Percentiles rank a stretch among this genome's conserved stretches.
These are phyloP conservation scores for Littorina saxatilis DNA, from an alignment of 1,140 invertebrate genomes.

Conservation along the genomic window DNA sequence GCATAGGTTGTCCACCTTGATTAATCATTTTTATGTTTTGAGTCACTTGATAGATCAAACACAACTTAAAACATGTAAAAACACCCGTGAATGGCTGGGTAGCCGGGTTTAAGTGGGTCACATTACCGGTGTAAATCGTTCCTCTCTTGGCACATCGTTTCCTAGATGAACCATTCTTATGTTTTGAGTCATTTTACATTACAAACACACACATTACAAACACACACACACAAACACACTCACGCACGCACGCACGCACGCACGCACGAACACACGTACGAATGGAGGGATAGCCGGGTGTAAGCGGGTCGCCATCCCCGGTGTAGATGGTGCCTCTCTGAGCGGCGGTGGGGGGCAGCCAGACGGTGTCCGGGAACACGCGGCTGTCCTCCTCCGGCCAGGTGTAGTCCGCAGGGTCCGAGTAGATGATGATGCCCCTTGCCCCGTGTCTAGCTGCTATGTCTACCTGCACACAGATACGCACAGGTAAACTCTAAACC, in stretches of 20 bases:
- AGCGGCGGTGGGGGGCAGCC: slow-evolving; percentile 75
- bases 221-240: no score
- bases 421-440: slow-evolving; percentile 76
- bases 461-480: slow-evolving; percentile 55
- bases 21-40: no score
- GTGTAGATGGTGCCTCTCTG: slow-evolving; percentile 71
- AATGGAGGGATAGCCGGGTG: slow-evolving; percentile 64
- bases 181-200: no score
- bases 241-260: not conserved
- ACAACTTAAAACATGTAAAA: no score
- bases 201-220: no score
- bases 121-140: no score
- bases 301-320: slow-evolving; percentile 75
- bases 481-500: not conserved
- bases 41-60: no score
- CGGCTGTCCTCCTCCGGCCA: slow-evolving; percentile 32
- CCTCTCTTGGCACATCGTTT: no score
- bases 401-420: slow-evolving; percentile 78
- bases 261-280: slow-evolving; percentile 36
- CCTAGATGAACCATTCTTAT: no score
- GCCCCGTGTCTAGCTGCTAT: slow-evolving; percentile 70
- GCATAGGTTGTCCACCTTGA: no score
- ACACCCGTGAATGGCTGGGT: no score
- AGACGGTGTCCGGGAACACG: slow-evolving; percentile 76
- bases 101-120: no score